Evolutionary conservation across 2,113 vertebrate species (phyloP).

Genomic region (Tautogolabrus adspersus): DNA sequence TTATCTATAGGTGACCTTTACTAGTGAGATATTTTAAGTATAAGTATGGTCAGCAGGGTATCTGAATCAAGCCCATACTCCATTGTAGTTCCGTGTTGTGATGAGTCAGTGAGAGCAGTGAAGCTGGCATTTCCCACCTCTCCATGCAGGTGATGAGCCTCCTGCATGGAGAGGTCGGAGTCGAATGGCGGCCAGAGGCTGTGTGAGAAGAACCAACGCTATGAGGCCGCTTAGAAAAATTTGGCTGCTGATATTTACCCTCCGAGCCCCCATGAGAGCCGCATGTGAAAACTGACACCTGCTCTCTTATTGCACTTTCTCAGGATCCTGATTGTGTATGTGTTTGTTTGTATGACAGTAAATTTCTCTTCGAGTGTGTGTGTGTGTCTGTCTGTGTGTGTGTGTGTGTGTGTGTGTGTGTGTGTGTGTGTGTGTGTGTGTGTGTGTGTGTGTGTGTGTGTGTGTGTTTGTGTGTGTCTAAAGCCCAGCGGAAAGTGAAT

Average conservation of each 20-base stretch:
- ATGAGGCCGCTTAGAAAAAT: constrained; percentile 9
- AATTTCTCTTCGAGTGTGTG: constrained; percentile 54
- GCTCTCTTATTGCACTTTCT: constrained; percentile 77
- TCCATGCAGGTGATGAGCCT: constrained; percentile 57
- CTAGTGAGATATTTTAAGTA: no score
- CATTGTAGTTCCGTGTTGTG: constrained; percentile 23
- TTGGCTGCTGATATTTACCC: constrained; percentile 54
- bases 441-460: constrained; percentile 15
- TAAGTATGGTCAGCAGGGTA: no score
- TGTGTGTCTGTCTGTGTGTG: constrained; percentile 37
- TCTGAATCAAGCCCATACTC: background rate
- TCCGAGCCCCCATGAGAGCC: constrained; percentile 61
- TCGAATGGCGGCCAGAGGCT: constrained; percentile 18
- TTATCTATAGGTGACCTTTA: no score
- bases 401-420: constrained; percentile 40
- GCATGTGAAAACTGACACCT: constrained; percentile 80
- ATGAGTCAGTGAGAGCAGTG: constrained; percentile 61
- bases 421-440: constrained; percentile 38
- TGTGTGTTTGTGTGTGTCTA: constrained; percentile 46
- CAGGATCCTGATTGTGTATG: constrained; percentile 62
- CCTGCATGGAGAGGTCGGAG: constrained; percentile 8
- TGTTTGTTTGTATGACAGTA: constrained; percentile 78
- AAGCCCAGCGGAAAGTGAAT: constrained; percentile 70
- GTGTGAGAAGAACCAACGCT: constrained; percentile 54
- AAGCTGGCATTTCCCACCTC: constrained; percentile 47